Evolutionary conservation across 1,140 invertebrate species (phyloP).

Genomic region (Carposina sasakii): DNA sequence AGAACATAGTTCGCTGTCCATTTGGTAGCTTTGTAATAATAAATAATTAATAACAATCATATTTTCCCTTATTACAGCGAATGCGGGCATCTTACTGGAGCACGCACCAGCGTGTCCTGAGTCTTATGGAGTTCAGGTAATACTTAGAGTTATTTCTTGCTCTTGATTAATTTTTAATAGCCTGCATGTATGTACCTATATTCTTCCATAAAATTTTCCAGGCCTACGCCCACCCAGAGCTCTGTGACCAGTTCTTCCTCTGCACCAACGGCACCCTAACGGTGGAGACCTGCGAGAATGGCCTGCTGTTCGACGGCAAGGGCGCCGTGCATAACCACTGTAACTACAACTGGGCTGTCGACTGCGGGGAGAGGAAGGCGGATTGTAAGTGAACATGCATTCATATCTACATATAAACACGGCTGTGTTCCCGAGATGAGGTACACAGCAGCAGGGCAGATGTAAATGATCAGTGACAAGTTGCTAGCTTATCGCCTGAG

Average conservation of each 20-base stretch:
- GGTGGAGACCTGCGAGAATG: conserved; percentile 92
- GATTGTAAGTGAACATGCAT: conserved; percentile 85
- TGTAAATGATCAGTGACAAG: too few relatives aligned
- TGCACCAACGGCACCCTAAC: conserved; percentile 93
- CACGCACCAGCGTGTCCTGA: conserved; percentile 77
- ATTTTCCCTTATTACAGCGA: conserved; percentile 42
- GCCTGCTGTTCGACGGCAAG: conserved; percentile 91
- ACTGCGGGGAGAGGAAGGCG: conserved; percentile 88
- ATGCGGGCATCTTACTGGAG: conserved; percentile 59
- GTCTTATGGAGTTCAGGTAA: conserved; percentile 77
- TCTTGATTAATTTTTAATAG: not conserved
- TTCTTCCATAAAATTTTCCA: conserved; percentile 62
- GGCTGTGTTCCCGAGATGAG: too few relatives aligned
- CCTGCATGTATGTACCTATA: not conserved
- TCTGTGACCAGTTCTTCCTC: conserved; percentile 90
- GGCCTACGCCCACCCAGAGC: conserved; percentile 87
- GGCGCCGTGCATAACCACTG: conserved; percentile 92
- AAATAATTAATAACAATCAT: not conserved
- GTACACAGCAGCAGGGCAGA: too few relatives aligned
- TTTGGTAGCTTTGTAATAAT: too few relatives aligned
- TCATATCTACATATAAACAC: too few relatives aligned
- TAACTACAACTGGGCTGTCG: conserved; percentile 94
- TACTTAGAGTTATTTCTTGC: not conserved
- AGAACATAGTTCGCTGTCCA: too few relatives aligned
- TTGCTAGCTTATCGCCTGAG: too few relatives aligned